These are phyloP conservation scores for Trialeurodes vaporariorum DNA, from an alignment of 1,140 invertebrate genomes.

Conservation along the genomic window DNA sequence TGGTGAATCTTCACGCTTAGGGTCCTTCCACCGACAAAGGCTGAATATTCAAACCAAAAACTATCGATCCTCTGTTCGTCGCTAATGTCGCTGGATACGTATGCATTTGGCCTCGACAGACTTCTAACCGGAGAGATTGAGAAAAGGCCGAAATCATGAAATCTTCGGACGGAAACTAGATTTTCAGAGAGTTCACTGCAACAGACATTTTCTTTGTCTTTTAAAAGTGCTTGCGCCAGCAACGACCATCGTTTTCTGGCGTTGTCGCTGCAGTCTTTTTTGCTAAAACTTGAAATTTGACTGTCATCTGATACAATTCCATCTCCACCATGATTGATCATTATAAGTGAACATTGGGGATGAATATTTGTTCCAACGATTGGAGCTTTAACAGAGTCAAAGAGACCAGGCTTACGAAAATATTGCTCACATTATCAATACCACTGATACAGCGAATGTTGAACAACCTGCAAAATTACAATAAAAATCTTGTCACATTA, in stretches of 20 bases:
- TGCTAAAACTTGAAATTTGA: too few relatives aligned
- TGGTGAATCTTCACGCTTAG: constrained; percentile 44
- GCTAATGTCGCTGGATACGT: neutral
- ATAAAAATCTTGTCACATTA: too few relatives aligned
- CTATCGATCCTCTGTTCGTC: too few relatives aligned
- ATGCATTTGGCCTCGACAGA: neutral
- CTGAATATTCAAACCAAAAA: constrained; percentile 44
- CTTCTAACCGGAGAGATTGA: constrained; percentile 30
- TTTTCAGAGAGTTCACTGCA: constrained; percentile 4
- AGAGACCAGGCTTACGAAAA: too few relatives aligned
- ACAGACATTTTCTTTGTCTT: constrained; percentile 33
- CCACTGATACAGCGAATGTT: too few relatives aligned
- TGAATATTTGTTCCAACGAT: too few relatives aligned
- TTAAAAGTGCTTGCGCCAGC: constrained; percentile 49
- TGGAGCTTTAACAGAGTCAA: too few relatives aligned
- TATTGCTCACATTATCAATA: too few relatives aligned
- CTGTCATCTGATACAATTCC: too few relatives aligned
- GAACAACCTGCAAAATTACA: too few relatives aligned
- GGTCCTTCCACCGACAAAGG: constrained; percentile 33
- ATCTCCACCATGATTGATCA: too few relatives aligned
- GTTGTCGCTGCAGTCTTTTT: neutral
- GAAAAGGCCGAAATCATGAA: constrained; percentile 43
- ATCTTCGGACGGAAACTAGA: constrained; percentile 39
- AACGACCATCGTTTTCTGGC: constrained; percentile 56
- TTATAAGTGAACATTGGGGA: too few relatives aligned